Evolutionary conservation across 2,888 invertebrate genomes (phyloP).

Genomic region (Heteromurus nitidus): DNA sequence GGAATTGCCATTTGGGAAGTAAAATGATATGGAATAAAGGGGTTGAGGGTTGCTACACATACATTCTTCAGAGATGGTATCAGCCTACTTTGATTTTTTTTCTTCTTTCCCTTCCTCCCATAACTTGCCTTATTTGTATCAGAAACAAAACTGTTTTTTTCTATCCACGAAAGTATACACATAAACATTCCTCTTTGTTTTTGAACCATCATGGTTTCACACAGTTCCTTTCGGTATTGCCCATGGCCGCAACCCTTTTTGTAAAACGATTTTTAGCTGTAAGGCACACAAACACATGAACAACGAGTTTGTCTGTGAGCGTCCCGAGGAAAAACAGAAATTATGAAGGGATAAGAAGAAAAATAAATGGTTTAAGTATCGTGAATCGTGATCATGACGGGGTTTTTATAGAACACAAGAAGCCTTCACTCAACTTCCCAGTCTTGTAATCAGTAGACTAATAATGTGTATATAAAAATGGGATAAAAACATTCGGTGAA

Average conservation of each 20-base stretch:
- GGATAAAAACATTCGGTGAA: background rate
- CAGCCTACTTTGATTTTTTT: background rate
- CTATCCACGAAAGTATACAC: background rate
- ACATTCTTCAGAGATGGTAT: background rate
- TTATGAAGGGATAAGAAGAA: too few species aligned
- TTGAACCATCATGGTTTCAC: background rate
- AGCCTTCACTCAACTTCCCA: background rate
- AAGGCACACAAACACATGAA: background rate
- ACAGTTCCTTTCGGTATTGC: too few species aligned
- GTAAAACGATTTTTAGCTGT: too few species aligned
- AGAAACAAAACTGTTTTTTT: background rate
- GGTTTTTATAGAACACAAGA: conserved; percentile 6
- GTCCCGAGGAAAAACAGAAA: too few species aligned
- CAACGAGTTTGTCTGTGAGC: too few species aligned
- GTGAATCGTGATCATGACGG: conserved; percentile 24
- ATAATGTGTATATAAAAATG: background rate
- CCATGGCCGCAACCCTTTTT: background rate
- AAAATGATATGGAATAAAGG: conserved; percentile 15
- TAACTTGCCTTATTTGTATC: conserved; percentile 13
- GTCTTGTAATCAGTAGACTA: too few species aligned
- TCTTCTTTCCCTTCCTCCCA: background rate
- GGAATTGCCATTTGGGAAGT: conserved; percentile 18
- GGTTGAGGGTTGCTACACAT: background rate
- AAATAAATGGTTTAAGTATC: conserved; percentile 28
- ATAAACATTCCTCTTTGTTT: background rate